Percentiles rank a stretch among this genome's conserved stretches.
These are phyloP conservation scores for Bryconaethiops microstoma DNA, from an alignment of 2,797 vertebrate species.

Conservation along the genomic window DNA sequence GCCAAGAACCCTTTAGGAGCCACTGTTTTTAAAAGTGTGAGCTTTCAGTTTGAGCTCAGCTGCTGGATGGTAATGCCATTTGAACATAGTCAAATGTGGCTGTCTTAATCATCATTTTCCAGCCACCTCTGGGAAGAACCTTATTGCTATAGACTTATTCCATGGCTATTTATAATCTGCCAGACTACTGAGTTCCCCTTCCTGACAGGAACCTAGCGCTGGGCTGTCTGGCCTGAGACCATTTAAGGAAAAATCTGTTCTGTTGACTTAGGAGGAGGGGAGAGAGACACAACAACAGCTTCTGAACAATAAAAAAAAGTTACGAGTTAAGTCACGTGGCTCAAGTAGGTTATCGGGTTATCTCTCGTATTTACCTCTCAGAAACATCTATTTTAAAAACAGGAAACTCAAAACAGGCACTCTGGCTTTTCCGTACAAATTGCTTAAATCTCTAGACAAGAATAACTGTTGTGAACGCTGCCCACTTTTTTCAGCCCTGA, in stretches of 20 bases:
- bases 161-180: constrained; percentile 48
- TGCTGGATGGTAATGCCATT: constrained; percentile 31
- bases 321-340: neutral
- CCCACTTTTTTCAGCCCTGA: neutral
- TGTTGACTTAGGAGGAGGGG: neutral
- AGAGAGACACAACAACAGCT: constrained; percentile 18
- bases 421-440: neutral
- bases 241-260: constrained; percentile 47
- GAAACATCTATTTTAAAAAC: constrained; percentile 16
- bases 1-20: neutral
- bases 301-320: constrained; percentile 24
- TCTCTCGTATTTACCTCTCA: constrained; percentile 2
- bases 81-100: constrained; percentile 13
- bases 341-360: constrained; percentile 7
- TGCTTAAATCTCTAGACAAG: neutral
- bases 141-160: neutral
- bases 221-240: constrained; percentile 38
- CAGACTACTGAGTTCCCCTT: constrained; percentile 45
- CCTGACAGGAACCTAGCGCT: constrained; percentile 46
- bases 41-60: constrained; percentile 3
- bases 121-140: constrained; percentile 44
- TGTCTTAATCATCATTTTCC: constrained; percentile 43
- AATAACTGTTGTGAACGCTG: constrained; percentile 8
- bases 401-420: constrained; percentile 17
- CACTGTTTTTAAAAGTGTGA: neutral